Evolutionary conservation across 2,888 invertebrate genomes (phyloP).

Genomic region (Melinopterus prodromus): DNA sequence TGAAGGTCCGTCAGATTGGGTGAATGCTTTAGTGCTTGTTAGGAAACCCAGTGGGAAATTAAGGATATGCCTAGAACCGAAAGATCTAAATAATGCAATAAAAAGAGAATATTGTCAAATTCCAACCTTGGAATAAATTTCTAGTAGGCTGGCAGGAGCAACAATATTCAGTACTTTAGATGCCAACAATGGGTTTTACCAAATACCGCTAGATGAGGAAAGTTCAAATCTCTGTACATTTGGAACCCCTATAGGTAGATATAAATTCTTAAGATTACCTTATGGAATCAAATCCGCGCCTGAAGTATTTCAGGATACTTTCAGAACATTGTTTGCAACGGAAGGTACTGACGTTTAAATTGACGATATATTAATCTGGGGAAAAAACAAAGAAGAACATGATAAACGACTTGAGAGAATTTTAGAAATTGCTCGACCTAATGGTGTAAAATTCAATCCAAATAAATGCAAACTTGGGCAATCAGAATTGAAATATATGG

Average conservation of each 20-base stretch:
- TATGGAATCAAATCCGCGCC: too few species aligned
- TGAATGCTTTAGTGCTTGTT: slow-evolving; percentile 42
- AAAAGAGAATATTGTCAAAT: slow-evolving; percentile 43
- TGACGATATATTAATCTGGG: too few species aligned
- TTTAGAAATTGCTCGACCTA: slow-evolving; percentile 41
- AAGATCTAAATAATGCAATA: slow-evolving; percentile 42
- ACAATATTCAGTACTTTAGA: slow-evolving; percentile 35
- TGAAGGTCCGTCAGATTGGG: slow-evolving; percentile 39
- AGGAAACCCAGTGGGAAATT: slow-evolving; percentile 39
- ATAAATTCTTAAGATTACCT: slow-evolving; percentile 28
- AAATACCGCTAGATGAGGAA: slow-evolving; percentile 44
- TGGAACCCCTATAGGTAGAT: slow-evolving; percentile 50
- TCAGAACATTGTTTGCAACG: too few species aligned
- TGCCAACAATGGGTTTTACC: too few species aligned
- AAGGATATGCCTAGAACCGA: slow-evolving; percentile 43
- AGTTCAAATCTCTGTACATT: slow-evolving; percentile 47
- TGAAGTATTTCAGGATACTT: too few species aligned
- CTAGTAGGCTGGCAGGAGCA: slow-evolving; percentile 40
- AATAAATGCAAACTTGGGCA: slow-evolving; percentile 30
- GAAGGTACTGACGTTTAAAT: too few species aligned
- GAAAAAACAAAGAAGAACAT: slow-evolving; percentile 34
- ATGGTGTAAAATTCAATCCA: slow-evolving; percentile 45
- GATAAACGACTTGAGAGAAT: slow-evolving; percentile 34
- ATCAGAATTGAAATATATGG: slow-evolving; percentile 14
- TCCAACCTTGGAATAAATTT: slow-evolving; percentile 25